These are phyloP conservation scores for Drosophila villosipedis DNA, from an alignment of 2,888 invertebrate genomes.

Conservation along the genomic window DNA sequence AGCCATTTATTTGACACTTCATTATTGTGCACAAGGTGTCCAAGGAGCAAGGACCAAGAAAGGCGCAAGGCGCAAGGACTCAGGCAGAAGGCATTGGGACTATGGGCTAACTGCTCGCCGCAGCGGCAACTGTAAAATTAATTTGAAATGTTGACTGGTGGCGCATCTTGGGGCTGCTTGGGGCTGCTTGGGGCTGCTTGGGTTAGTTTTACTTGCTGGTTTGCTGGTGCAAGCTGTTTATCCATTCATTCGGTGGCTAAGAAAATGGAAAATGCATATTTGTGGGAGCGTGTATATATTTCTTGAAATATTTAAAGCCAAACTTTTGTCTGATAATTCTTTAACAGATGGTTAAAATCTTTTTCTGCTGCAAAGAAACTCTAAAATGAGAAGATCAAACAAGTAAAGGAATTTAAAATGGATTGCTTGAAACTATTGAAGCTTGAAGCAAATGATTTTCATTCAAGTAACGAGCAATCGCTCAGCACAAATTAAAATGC, in stretches of 20 bases:
- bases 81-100: conserved; percentile 14
- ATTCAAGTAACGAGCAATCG: background rate
- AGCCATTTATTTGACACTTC: conserved; percentile 77
- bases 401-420: background rate
- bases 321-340: conserved; percentile 33
- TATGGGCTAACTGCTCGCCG: conserved; percentile 42
- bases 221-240: background rate
- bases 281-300: conserved; percentile 40
- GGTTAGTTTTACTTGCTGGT: background rate
- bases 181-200: background rate
- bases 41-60: conserved; percentile 12
- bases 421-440: background rate
- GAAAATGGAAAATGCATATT: conserved; percentile 29
- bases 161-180: background rate
- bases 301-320: conserved; percentile 55
- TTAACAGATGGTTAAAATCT: background rate
- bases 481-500: background rate
- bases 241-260: conserved; percentile 12
- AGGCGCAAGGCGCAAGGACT: background rate
- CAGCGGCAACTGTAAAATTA: conserved; percentile 72
- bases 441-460: background rate
- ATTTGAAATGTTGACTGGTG: conserved; percentile 67
- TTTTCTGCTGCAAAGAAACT: background rate
- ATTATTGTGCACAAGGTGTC: conserved; percentile 62
- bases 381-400: background rate